Evolutionary conservation across 2,888 invertebrate genomes (phyloP).

Genomic region (Actias luna): DNA sequence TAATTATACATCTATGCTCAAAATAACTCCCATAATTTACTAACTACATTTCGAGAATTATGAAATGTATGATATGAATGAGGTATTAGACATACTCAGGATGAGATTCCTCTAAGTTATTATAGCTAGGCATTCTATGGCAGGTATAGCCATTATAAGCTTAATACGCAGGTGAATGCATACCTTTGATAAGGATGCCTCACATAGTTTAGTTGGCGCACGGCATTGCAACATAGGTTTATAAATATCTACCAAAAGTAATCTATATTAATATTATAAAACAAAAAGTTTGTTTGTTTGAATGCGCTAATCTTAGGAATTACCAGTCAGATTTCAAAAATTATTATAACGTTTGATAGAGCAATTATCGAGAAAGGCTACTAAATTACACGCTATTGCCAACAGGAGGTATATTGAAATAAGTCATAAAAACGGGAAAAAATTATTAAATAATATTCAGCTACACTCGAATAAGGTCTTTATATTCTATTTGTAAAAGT

Average conservation of each 20-base stretch:
- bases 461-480: too few species aligned
- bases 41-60: constrained; percentile 2
- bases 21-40: neutral
- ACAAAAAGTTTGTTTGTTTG: too few species aligned
- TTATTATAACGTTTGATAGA: too few species aligned
- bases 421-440: too few species aligned
- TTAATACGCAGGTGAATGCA: constrained; percentile 63
- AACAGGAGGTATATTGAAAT: too few species aligned
- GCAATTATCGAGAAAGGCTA: too few species aligned
- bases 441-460: too few species aligned
- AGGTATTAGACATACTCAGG: constrained; percentile 57
- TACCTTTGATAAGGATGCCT: constrained; percentile 75
- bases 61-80: constrained; percentile 54
- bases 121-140: constrained; percentile 63
- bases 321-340: too few species aligned
- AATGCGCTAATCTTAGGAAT: too few species aligned
- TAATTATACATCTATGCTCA: neutral
- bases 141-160: constrained; percentile 49
- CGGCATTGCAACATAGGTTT: constrained; percentile 38
- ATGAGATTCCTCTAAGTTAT: constrained; percentile 64
- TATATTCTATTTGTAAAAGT: too few species aligned
- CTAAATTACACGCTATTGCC: too few species aligned
- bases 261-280: neutral
- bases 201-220: constrained; percentile 63
- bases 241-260: constrained; percentile 5